A percentile compares a stretch with the other conserved stretches of the same genome.
Conservation (phyloP, 2,888 invertebrate genomes). For the Gymnosoma rotundatum region DNA sequence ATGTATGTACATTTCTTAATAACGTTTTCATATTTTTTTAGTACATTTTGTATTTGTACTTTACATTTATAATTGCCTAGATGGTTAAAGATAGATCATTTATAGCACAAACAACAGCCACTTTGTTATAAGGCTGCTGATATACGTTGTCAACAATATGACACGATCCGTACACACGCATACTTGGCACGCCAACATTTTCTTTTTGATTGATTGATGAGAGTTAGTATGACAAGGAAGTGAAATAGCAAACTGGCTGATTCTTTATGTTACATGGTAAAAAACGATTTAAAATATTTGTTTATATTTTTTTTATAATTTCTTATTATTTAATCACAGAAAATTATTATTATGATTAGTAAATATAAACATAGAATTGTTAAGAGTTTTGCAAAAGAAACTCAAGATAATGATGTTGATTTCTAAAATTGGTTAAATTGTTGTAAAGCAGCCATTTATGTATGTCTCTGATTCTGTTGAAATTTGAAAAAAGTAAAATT, state of each 20-base stretch:
- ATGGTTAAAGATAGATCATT: slow-evolving; percentile 51
- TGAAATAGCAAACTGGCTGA: slow-evolving; percentile 18
- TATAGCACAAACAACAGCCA: slow-evolving; percentile 11
- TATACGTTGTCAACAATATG: slow-evolving; percentile 68
- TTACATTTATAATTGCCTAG: slow-evolving; percentile 46
- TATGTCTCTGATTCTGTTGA: no score
- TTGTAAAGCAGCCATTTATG: no score
- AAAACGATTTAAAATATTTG: slow-evolving; percentile 48
- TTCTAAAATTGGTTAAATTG: slow-evolving; percentile 34
- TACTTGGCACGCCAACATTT: slow-evolving; percentile 64
- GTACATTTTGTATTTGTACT: slow-evolving; percentile 30
- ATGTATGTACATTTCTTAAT: slow-evolving; percentile 35
- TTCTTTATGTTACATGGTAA: slow-evolving; percentile 27
- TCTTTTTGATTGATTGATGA: slow-evolving; percentile 66
- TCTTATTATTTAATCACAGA: slow-evolving; percentile 54
- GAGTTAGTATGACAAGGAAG: slow-evolving; percentile 46
- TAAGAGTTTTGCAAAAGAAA: slow-evolving; percentile 18
- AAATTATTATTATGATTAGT: slow-evolving; percentile 57
- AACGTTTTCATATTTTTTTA: slow-evolving; percentile 42
- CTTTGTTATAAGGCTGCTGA: slow-evolving; percentile 62
- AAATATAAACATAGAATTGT: slow-evolving; percentile 20
- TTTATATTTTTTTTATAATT: slow-evolving; percentile 7
- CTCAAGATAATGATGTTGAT: slow-evolving; percentile 13
- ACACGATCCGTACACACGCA: slow-evolving; percentile 65
- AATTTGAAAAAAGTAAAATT: no score